These are phyloP conservation scores for Drosophila kohkoa DNA, from an alignment of 1,140 invertebrate species.

Conservation along the genomic window DNA sequence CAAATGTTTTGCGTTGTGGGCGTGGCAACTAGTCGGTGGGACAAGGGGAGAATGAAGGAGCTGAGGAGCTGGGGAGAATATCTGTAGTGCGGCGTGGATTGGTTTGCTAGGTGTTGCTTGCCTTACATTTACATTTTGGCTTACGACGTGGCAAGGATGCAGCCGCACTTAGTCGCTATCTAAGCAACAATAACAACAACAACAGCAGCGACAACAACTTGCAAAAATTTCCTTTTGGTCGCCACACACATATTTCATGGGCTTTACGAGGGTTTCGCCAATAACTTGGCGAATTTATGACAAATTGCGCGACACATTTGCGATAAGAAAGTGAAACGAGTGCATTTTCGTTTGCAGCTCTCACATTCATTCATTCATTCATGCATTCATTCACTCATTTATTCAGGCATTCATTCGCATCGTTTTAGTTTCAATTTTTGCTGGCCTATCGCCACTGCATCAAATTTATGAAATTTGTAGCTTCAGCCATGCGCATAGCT, in stretches of 20 bases:
- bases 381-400: neutral
- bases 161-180: conserved; percentile 77
- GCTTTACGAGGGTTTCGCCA: conserved; percentile 68
- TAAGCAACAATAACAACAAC: conserved; percentile 51
- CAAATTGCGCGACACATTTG: conserved; percentile 60
- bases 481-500: conserved; percentile 39
- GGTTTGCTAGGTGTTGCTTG: conserved; percentile 67
- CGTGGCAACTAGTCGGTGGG: conserved; percentile 37
- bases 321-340: conserved; percentile 81
- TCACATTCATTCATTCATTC: neutral
- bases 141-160: conserved; percentile 60
- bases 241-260: conserved; percentile 62
- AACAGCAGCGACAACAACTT: conserved; percentile 21
- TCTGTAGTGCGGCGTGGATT: neutral
- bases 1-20: conserved; percentile 81
- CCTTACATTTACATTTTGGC: conserved; percentile 80
- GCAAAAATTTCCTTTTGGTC: conserved; percentile 25
- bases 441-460: conserved; percentile 17
- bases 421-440: neutral
- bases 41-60: neutral
- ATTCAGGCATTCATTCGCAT: neutral
- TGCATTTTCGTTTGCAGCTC: conserved; percentile 12
- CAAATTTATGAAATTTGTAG: conserved; percentile 39
- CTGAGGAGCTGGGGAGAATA: neutral
- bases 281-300: conserved; percentile 78